Conservation (phyloP, 2,113 vertebrate genomes). For the Cygnus buccinator region DNA sequence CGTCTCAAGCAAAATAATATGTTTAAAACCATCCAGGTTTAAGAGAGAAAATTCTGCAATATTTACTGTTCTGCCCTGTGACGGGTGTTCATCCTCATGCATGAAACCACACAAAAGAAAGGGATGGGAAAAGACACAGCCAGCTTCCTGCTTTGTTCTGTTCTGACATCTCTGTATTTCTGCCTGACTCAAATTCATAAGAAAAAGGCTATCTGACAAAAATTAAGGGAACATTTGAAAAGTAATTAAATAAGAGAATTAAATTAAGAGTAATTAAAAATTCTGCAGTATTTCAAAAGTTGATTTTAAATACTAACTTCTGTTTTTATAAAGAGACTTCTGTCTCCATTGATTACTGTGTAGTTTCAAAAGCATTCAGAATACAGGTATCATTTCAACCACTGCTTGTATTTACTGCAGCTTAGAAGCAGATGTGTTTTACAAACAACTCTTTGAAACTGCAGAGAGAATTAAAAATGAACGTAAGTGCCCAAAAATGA, state of each 20-base stretch:
- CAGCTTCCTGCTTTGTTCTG: conserved; percentile 24
- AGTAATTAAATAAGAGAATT: background rate
- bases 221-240: conserved; percentile 41
- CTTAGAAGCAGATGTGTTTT: background rate
- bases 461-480: background rate
- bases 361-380: background rate
- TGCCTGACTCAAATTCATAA: conserved; percentile 18
- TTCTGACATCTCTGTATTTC: background rate
- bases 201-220: conserved; percentile 51
- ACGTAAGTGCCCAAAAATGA: background rate
- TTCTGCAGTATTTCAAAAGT: conserved; percentile 36
- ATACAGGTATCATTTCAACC: background rate
- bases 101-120: background rate
- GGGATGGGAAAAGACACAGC: background rate
- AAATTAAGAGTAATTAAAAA: conserved; percentile 13
- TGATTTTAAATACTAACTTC: background rate
- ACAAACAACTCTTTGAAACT: background rate
- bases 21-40: background rate
- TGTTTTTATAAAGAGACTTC: background rate
- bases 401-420: background rate
- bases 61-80: background rate
- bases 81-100: background rate
- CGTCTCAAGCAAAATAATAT: background rate
- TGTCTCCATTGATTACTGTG: background rate
- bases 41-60: background rate